Evolutionary conservation across 2,888 invertebrate species (phyloP).

Genomic region (Parthenolecanium corni): DNA sequence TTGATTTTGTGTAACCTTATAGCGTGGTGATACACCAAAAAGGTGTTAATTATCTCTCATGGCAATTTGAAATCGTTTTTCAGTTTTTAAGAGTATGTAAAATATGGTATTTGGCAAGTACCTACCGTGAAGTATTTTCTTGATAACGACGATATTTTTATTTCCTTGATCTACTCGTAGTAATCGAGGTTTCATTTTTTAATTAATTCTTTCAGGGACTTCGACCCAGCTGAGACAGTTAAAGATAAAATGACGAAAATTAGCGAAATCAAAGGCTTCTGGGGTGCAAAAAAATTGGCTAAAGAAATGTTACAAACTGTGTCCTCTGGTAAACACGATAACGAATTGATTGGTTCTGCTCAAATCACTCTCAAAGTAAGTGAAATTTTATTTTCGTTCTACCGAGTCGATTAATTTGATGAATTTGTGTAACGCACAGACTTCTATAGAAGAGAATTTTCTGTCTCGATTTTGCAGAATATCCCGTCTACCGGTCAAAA

Average conservation of each 20-base stretch:
- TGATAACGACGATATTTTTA: too few species aligned
- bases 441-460: background rate
- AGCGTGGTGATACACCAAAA: too few species aligned
- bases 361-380: conserved; percentile 71
- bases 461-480: conserved; percentile 48
- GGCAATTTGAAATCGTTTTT: too few species aligned
- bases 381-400: conserved; percentile 14
- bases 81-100: too few species aligned
- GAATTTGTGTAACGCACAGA: background rate
- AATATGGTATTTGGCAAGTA: too few species aligned
- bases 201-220: conserved; percentile 63
- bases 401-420: conserved; percentile 2
- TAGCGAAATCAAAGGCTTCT: conserved; percentile 72
- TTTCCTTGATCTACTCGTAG: too few species aligned
- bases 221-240: conserved; percentile 79
- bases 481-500: conserved; percentile 87
- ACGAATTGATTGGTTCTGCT: conserved; percentile 86
- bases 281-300: conserved; percentile 69
- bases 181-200: too few species aligned
- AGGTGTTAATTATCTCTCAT: too few species aligned
- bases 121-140: too few species aligned
- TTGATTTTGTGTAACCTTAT: too few species aligned
- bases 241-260: conserved; percentile 77
- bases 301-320: conserved; percentile 89
- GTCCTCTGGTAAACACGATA: conserved; percentile 84